Evolutionary conservation across 2,113 vertebrate species (phyloP).

Genomic region (Lepus americanus): DNA sequence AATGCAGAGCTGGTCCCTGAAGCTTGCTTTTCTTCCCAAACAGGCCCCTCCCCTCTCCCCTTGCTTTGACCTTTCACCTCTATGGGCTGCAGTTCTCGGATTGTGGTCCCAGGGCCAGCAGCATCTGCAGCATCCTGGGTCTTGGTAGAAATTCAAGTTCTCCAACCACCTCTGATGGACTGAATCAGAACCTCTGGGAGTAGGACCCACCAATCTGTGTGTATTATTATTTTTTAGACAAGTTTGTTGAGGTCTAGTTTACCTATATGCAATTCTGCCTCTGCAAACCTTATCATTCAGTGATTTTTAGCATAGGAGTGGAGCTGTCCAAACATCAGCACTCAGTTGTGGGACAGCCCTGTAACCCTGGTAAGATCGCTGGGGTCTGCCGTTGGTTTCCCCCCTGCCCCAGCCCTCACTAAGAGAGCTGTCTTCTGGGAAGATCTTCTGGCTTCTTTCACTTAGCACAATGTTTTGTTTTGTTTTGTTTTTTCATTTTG

Average conservation of each 20-base stretch:
- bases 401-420: neutral
- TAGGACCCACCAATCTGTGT: neutral
- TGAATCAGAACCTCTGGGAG: constrained; percentile 32
- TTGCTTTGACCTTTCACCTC: neutral
- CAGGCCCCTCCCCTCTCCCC: neutral
- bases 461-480: constrained; percentile 54
- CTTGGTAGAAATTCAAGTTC: constrained; percentile 23
- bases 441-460: constrained; percentile 48
- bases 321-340: neutral
- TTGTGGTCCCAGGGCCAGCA: neutral
- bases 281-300: neutral
- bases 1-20: neutral
- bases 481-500: constrained; percentile 61
- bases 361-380: neutral
- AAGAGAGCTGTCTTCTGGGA: constrained; percentile 33
- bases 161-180: neutral
- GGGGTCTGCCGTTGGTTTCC: neutral
- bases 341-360: neutral
- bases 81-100: neutral
- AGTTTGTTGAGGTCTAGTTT: constrained; percentile 49
- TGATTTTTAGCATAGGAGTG: neutral
- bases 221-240: neutral
- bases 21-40: neutral
- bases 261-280: neutral
- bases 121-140: neutral